Conservation (phyloP, 2,888 invertebrate species). For the Tenthredo livida region DNA sequence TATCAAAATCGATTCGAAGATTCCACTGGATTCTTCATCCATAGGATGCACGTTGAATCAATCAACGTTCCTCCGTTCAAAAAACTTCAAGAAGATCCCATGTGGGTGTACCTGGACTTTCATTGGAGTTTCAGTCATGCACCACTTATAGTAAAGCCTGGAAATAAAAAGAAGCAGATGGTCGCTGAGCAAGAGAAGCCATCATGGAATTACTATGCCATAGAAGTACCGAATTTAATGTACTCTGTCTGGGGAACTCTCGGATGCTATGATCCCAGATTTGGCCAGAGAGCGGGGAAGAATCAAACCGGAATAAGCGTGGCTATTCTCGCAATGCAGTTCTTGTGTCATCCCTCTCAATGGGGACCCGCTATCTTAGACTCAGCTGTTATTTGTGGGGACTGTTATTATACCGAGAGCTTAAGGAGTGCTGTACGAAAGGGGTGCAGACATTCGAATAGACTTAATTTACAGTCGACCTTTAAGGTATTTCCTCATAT, state of each 20-base stretch:
- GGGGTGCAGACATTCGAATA: conserved; percentile 63
- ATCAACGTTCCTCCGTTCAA: conserved; percentile 64
- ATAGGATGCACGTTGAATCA: conserved; percentile 71
- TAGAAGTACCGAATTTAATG: conserved; percentile 71
- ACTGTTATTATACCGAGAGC: conserved; percentile 72
- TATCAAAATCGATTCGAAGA: conserved; percentile 66
- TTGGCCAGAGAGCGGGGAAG: conserved; percentile 69
- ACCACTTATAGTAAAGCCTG: conserved; percentile 42
- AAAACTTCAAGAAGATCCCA: conserved; percentile 72
- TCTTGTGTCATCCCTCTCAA: conserved; percentile 70
- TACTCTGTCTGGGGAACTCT: conserved; percentile 75
- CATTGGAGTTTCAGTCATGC: conserved; percentile 72
- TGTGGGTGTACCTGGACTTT: conserved; percentile 75
- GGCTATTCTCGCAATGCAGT: conserved; percentile 67
- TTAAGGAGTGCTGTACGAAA: conserved; percentile 59
- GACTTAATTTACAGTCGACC: conserved; percentile 67
- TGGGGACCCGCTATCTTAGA: conserved; percentile 74
- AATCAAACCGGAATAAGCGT: conserved; percentile 72
- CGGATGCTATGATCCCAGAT: conserved; percentile 69
- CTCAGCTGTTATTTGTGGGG: conserved; percentile 72
- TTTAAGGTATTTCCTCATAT: conserved; percentile 69
- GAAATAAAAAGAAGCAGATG: conserved; percentile 31
- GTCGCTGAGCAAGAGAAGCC: conserved; percentile 57
- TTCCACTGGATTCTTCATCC: conserved; percentile 74
- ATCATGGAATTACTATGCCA: conserved; percentile 71